Evolutionary conservation across 2,888 invertebrate genomes (phyloP).

Genomic region (Omphaloscelis lunosa): DNA sequence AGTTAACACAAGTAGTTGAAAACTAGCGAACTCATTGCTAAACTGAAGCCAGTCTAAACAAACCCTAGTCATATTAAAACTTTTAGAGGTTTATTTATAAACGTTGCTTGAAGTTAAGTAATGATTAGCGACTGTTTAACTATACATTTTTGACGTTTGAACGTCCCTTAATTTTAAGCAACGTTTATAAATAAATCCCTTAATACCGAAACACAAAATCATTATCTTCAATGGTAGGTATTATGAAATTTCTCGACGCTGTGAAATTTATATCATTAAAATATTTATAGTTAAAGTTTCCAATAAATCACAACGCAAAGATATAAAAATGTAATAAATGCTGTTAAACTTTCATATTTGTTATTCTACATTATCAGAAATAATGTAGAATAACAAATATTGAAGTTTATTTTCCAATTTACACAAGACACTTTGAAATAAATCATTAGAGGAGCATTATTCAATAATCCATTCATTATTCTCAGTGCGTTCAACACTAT

Average conservation of each 20-base stretch:
- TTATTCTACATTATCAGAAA: slow-evolving; percentile 14
- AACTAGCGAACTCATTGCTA: background rate
- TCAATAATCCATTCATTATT: slow-evolving; percentile 51
- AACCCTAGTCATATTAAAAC: background rate
- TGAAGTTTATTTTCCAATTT: slow-evolving; percentile 9
- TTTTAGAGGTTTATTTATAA: background rate
- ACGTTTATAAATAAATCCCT: too few species aligned
- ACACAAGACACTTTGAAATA: slow-evolving; percentile 17
- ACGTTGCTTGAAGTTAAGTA: too few species aligned
- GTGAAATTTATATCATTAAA: slow-evolving; percentile 19
- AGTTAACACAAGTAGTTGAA: background rate
- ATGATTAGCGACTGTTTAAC: too few species aligned
- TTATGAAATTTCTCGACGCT: background rate
- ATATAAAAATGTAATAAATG: slow-evolving; percentile 12
- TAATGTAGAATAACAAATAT: too few species aligned
- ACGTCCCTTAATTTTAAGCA: too few species aligned
- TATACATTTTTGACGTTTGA: too few species aligned
- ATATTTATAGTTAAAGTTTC: slow-evolving; percentile 25
- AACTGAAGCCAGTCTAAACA: background rate
- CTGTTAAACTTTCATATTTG: slow-evolving; percentile 11
- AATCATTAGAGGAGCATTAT: slow-evolving; percentile 34
- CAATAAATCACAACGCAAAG: slow-evolving; percentile 21
- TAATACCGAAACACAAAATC: background rate
- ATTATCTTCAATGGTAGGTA: background rate
- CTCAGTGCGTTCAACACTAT: slow-evolving; percentile 61